Evolutionary conservation across 2,113 vertebrate species (phyloP), one percentile per base, ranked within the genome.

Genomic region (Perccottus glenii): DNA sequence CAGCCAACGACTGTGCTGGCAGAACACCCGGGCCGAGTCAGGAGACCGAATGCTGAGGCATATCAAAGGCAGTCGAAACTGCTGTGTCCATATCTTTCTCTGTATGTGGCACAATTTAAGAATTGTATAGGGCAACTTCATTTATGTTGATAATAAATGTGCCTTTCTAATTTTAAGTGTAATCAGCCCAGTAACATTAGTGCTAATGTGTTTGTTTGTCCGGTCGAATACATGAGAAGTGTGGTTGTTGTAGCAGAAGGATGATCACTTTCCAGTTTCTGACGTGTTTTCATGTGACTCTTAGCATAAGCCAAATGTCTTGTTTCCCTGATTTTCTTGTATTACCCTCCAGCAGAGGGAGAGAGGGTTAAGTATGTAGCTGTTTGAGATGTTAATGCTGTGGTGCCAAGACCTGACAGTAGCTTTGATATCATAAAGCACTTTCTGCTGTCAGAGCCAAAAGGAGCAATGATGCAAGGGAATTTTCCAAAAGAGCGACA

Each of bases 201-300:
- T 4, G 52, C 36, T n/a, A 55, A 36, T 7, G 38, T 55, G 35
- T 55, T 55, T 55, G 33, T 27, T 27, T 27, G 19, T 27, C 19
- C 19, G 19, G 19, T n/a, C 32, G 14, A 38, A 36, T n/a, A 10
- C 14, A 5, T 53, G 51, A 55, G 35, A 55, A 55, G 52, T 55
- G 38, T 40, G 38, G n/a, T 33, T n/a, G 35, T 33, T n/a, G 38
- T 40, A 6, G 52, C 33, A 55, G 52, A 14, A 36, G 43, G 58
- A 44, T 14, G 63, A 74, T 61, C 65, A 58, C 46, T 61, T 5
- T 1, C 5, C 38, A 27, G 7, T 55, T 43, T 9, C 48, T 70
- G 66, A 50, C 58, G 35, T 68, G 64, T 85, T 75, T 75, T 77
- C 48, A 71, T 80, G 64, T 71, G 74, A 67, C 73, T 82, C 52